Conservation (phyloP, 2,888 invertebrate genomes). For the Pandemis cinnamomeana region DNA sequence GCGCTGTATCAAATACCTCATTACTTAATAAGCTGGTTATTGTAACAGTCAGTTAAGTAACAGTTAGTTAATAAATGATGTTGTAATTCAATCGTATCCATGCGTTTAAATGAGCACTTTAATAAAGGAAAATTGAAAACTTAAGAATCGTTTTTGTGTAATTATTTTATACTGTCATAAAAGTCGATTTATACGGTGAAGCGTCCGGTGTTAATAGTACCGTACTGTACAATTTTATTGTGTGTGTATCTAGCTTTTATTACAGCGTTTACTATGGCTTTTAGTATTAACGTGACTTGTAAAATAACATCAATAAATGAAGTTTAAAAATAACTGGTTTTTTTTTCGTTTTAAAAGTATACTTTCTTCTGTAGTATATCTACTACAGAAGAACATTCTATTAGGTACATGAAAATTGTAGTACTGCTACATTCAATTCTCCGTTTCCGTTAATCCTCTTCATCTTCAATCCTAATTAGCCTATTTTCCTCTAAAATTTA, state of each 20-base stretch:
- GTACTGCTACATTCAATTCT: too few species aligned
- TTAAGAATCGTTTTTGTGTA: conserved; percentile 28
- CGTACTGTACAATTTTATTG: conserved; percentile 55
- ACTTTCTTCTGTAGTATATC: too few species aligned
- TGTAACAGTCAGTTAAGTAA: background rate
- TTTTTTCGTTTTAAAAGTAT: too few species aligned
- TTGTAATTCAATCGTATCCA: background rate
- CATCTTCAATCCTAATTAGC: too few species aligned
- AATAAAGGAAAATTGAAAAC: conserved; percentile 18
- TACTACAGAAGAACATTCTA: too few species aligned
- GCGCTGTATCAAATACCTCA: background rate
- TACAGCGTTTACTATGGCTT: background rate
- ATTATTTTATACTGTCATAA: conserved; percentile 35
- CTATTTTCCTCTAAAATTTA: too few species aligned
- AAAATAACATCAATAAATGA: background rate
- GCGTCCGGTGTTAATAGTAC: conserved; percentile 46
- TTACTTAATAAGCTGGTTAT: background rate
- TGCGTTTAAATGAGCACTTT: conserved; percentile 15
- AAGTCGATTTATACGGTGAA: conserved; percentile 45
- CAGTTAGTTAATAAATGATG: background rate
- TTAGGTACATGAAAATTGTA: too few species aligned
- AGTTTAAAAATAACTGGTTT: too few species aligned
- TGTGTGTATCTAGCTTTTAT: conserved; percentile 20
- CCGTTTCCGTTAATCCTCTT: too few species aligned
- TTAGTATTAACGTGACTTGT: background rate